Evolutionary conservation across 2,113 vertebrate species (phyloP).

Genomic region (Pycnonotus jocosus): DNA sequence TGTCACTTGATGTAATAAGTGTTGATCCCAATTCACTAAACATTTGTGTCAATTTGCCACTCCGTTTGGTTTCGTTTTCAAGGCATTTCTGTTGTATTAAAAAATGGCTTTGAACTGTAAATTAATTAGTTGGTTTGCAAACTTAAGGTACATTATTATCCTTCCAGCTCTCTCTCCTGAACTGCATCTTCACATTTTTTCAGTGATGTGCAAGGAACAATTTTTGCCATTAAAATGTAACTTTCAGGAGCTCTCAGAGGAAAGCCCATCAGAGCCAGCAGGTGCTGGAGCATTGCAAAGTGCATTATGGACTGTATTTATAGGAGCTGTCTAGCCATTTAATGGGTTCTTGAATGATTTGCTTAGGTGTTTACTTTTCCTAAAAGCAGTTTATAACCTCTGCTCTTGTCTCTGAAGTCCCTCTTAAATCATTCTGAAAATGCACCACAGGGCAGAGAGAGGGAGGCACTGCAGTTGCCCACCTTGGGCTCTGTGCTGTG

Average conservation of each 20-base stretch:
- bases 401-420: constrained; percentile 18
- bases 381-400: constrained; percentile 47
- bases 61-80: constrained; percentile 4
- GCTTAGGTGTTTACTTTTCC: constrained; percentile 43
- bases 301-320: constrained; percentile 27
- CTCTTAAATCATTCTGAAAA: constrained; percentile 48
- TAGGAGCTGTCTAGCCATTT: constrained; percentile 13
- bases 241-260: background rate
- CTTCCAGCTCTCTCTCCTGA: background rate
- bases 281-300: constrained; percentile 1
- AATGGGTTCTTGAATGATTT: constrained; percentile 42
- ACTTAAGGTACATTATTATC: background rate
- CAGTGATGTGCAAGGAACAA: background rate
- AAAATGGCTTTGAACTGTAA: background rate
- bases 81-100: constrained; percentile 10
- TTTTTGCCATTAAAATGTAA: constrained; percentile 15
- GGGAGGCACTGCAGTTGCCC: background rate
- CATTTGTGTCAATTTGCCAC: constrained; percentile 53
- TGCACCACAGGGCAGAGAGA: background rate
- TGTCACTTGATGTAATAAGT: constrained; percentile 38
- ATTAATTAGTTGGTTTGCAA: constrained; percentile 3
- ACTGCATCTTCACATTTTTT: background rate
- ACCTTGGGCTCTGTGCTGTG: background rate
- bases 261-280: background rate
- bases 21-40: constrained; percentile 52